A percentile compares a stretch with the other conserved stretches of the same genome.
These are phyloP conservation scores for Melipona quadrifasciata DNA, from an alignment of 1,140 invertebrate species.

Conservation along the genomic window DNA sequence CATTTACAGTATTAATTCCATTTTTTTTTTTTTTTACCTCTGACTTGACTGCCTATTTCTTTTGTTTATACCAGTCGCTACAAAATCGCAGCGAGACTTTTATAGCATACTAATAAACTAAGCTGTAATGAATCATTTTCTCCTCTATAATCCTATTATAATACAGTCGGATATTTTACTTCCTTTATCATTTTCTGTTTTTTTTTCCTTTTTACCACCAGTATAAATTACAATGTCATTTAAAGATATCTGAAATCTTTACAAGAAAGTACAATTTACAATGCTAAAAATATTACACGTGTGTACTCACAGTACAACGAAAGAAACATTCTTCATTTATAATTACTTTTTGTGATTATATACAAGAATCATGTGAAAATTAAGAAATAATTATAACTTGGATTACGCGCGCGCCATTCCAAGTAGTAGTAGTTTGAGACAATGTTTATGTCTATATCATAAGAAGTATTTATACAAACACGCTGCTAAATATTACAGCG, in stretches of 20 bases:
- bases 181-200: slow-evolving; percentile 8
- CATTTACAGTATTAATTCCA: slow-evolving; percentile 30
- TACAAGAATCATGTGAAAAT: slow-evolving; percentile 41
- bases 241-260: slow-evolving; percentile 48
- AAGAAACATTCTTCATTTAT: slow-evolving; percentile 48
- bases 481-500: slow-evolving; percentile 48
- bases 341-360: slow-evolving; percentile 21
- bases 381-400: slow-evolving; percentile 46
- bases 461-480: slow-evolving; percentile 29
- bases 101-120: slow-evolving; percentile 27
- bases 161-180: slow-evolving; percentile 71
- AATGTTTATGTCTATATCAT: background rate
- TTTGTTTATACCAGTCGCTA: slow-evolving; percentile 28
- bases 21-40: slow-evolving; percentile 34
- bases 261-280: slow-evolving; percentile 65
- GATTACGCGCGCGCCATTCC: slow-evolving; percentile 8
- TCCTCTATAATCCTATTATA: slow-evolving; percentile 66
- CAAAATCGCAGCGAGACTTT: slow-evolving; percentile 20
- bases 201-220: slow-evolving; percentile 33
- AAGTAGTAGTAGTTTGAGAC: background rate
- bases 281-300: slow-evolving; percentile 69
- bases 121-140: slow-evolving; percentile 39
- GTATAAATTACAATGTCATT: slow-evolving; percentile 71
- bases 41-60: slow-evolving; percentile 38
- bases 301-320: slow-evolving; percentile 66